Evolutionary conservation across 2,888 invertebrate species (phyloP).

Genomic region (Ennomos quercinarius): DNA sequence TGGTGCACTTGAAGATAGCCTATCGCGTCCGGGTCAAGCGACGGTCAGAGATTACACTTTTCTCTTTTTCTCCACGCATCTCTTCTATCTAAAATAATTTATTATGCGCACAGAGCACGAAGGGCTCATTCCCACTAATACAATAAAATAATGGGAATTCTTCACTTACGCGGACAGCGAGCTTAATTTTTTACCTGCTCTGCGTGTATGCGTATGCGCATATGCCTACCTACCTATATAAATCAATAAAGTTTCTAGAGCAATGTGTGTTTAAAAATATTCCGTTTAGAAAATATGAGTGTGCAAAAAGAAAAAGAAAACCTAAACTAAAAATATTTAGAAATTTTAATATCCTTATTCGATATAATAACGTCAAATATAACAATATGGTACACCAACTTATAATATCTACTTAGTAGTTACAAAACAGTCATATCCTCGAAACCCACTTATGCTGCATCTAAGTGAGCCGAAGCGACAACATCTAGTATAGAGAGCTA

Average conservation of each 20-base stretch:
- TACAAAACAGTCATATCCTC: constrained; percentile 75
- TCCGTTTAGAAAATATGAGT: background rate
- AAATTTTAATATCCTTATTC: constrained; percentile 27
- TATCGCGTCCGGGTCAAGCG: constrained; percentile 60
- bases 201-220: no score
- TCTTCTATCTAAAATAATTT: constrained; percentile 30
- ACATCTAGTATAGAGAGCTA: constrained; percentile 47
- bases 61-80: constrained; percentile 53
- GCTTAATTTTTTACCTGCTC: no score
- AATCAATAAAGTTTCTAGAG: no score
- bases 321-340: constrained; percentile 16
- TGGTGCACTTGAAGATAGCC: constrained; percentile 61
- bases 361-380: constrained; percentile 44
- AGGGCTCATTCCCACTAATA: no score
- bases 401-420: constrained; percentile 82
- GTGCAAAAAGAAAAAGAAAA: constrained; percentile 5
- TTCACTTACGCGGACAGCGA: no score
- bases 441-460: constrained; percentile 49
- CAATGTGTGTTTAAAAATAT: background rate
- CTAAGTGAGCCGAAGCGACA: constrained; percentile 55
- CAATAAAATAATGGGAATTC: no score
- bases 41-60: constrained; percentile 50
- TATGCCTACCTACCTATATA: no score
- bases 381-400: constrained; percentile 54
- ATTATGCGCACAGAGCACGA: no score